phyloP scores from a whole-genome alignment of 2,888 invertebrate genomes.

The Chrysotoxum bicinctum region DNA sequence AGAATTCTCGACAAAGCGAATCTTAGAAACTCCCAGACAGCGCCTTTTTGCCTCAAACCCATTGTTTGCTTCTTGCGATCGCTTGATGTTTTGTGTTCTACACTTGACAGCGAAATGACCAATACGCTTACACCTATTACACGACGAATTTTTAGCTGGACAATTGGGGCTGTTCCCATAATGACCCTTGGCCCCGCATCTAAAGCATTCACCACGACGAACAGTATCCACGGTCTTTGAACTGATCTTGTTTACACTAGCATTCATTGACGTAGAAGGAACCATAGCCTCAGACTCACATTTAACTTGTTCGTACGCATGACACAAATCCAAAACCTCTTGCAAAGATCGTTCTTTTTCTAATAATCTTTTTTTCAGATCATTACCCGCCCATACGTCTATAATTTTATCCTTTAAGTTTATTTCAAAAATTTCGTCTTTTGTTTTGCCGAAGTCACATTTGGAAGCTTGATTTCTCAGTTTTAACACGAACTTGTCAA shows the following conservation, averaged over 20 bases:
- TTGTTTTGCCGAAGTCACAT: no score
- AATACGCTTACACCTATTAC: not conserved
- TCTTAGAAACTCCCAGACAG: not conserved
- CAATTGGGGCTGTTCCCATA: not conserved
- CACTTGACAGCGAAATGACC: not conserved
- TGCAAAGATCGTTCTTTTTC: not conserved
- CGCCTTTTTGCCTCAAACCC: no score
- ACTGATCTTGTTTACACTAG: not conserved
- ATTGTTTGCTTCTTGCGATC: not conserved
- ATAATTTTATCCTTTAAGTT: no score
- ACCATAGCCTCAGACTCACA: not conserved
- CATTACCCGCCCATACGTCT: not conserved
- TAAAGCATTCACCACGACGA: not conserved
- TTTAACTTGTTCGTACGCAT: not conserved
- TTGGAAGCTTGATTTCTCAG: no score
- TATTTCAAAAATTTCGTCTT: no score
- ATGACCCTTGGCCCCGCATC: not conserved
- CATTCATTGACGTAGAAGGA: not conserved
- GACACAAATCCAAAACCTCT: not conserved
- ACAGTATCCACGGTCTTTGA: not conserved
- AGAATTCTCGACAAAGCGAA: not conserved
- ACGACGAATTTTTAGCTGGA: constrained; percentile 1
- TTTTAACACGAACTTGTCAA: no score
- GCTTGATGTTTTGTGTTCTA: not conserved
- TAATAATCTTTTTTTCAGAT: not conserved